A percentile compares a stretch with the other conserved stretches of the same genome.
Evolutionary conservation across 2,797 vertebrate species (phyloP).

Genomic region (Antrozous pallidus): DNA sequence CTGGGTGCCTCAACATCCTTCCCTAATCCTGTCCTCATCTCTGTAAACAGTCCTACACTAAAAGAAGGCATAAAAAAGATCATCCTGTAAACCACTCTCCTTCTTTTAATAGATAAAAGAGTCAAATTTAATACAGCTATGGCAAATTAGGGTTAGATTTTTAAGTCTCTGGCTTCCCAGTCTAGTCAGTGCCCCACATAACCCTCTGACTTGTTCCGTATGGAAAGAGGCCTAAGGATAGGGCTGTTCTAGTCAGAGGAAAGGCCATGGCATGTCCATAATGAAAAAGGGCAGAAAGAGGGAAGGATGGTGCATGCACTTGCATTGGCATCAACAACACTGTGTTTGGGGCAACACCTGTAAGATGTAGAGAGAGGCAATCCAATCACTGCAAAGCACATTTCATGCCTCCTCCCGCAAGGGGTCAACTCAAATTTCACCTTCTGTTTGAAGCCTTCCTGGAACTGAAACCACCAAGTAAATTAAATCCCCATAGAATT

Average conservation of each 20-base stretch:
- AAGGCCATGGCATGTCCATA: not conserved
- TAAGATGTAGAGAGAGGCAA: not conserved
- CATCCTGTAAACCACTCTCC: not conserved
- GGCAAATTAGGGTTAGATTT: not conserved
- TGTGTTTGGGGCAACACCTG: not conserved
- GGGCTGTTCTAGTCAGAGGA: not conserved
- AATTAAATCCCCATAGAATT: not conserved
- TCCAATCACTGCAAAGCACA: not conserved
- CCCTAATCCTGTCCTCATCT: not conserved
- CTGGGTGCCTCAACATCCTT: not conserved
- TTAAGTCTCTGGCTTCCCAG: not conserved
- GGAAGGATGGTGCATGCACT: not conserved
- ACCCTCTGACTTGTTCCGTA: not conserved
- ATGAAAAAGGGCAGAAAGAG: not conserved
- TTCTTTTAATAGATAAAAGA: not conserved
- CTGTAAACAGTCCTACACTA: not conserved
- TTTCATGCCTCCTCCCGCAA: not conserved
- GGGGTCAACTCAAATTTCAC: not conserved
- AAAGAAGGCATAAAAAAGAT: not conserved
- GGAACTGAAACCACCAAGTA: not conserved
- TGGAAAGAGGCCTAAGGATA: not conserved
- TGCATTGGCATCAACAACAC: not conserved
- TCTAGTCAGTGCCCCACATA: not conserved
- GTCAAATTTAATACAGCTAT: not conserved
- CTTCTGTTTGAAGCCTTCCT: not conserved